Evolutionary conservation across 2,797 vertebrate genomes (phyloP).

Genomic region (Xerus rutilus): DNA sequence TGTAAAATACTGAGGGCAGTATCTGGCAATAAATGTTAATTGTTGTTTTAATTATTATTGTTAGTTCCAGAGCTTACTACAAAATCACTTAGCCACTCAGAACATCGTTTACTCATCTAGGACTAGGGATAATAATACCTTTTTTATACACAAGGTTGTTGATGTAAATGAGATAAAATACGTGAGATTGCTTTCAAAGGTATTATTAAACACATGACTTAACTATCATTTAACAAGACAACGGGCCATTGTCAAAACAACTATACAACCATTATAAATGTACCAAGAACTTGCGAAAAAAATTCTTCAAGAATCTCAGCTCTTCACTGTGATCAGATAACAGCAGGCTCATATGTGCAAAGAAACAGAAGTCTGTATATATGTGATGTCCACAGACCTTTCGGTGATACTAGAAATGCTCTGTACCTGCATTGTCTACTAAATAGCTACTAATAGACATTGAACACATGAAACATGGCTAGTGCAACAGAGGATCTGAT

Average conservation of each 20-base stretch:
- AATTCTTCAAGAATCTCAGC: not conserved
- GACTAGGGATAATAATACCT: not conserved
- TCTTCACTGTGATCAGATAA: not conserved
- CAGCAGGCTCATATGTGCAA: not conserved
- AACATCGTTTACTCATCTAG: not conserved
- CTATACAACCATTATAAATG: not conserved
- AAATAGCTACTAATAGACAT: not conserved
- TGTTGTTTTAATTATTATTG: slow-evolving; percentile 20
- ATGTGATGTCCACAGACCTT: not conserved
- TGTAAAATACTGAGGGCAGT: not conserved
- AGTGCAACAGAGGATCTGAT: not conserved
- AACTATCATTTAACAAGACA: not conserved
- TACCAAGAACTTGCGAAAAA: not conserved
- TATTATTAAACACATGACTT: not conserved
- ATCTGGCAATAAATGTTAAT: not conserved
- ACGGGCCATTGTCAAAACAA: not conserved
- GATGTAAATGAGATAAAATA: not conserved
- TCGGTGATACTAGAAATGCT: not conserved
- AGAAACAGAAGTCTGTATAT: not conserved
- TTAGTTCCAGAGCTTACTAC: not conserved
- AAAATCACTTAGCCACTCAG: not conserved
- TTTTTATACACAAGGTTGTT: not conserved
- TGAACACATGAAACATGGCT: not conserved
- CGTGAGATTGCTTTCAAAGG: not conserved
- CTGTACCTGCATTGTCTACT: not conserved